Conservation (phyloP, 2,797 vertebrate genomes). For the Meriones psammophilus region DNA sequence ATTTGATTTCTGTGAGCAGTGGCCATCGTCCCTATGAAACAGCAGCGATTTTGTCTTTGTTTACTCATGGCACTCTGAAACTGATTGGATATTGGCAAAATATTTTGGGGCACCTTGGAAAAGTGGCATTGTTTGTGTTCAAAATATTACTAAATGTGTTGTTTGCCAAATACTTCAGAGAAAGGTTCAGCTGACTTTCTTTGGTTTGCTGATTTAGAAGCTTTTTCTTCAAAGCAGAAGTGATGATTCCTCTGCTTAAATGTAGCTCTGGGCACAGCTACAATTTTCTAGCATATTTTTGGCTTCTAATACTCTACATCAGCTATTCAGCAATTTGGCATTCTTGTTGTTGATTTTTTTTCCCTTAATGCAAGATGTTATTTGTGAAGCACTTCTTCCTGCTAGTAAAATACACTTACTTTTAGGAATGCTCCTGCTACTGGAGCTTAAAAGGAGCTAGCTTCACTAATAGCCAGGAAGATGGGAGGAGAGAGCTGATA, state of each 20-base stretch:
- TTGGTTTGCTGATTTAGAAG: constrained; percentile 68
- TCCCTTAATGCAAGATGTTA: constrained; percentile 74
- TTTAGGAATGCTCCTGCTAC: background rate
- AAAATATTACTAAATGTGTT: constrained; percentile 68
- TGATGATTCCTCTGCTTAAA: constrained; percentile 79
- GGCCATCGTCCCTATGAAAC: constrained; percentile 14
- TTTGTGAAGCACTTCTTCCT: constrained; percentile 81
- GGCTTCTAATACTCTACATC: constrained; percentile 74
- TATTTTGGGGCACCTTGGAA: constrained; percentile 74
- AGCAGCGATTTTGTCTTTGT: background rate
- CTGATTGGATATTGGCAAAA: constrained; percentile 67
- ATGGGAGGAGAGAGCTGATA: background rate
- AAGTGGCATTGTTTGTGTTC: constrained; percentile 62
- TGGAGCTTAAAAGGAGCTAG: constrained; percentile 6
- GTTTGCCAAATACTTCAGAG: constrained; percentile 72
- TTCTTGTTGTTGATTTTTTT: constrained; percentile 56
- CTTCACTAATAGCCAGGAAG: constrained; percentile 36
- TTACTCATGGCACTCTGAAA: constrained; percentile 41
- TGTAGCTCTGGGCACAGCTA: constrained; percentile 83
- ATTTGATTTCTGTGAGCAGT: background rate
- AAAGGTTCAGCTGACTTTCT: constrained; percentile 52
- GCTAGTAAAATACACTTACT: constrained; percentile 73
- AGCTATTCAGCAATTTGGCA: constrained; percentile 76
- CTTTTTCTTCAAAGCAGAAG: constrained; percentile 76
- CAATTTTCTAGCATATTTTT: constrained; percentile 74